Evolutionary conservation across 2,888 invertebrate genomes (phyloP).

Genomic region (Helobdella robusta): DNA sequence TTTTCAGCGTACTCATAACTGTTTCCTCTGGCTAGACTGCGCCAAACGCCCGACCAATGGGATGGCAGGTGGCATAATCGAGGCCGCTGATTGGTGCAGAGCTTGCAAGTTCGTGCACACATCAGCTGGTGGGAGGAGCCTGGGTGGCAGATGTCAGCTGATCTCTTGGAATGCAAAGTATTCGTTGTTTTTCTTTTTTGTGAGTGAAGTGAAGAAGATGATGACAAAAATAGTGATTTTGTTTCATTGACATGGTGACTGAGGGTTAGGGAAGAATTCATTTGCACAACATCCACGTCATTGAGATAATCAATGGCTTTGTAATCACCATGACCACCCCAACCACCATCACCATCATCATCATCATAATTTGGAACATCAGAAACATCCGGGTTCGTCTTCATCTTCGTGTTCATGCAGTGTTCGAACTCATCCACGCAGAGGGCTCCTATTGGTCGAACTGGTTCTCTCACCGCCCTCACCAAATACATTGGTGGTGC

Average conservation of each 20-base stretch:
- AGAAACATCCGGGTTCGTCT: too few relatives aligned
- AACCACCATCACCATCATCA: neutral
- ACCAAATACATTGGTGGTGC: neutral
- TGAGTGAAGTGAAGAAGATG: too few relatives aligned
- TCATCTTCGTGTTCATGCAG: conserved; percentile 17
- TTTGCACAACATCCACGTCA: too few relatives aligned
- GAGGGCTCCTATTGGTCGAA: neutral
- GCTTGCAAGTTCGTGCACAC: conserved; percentile 5
- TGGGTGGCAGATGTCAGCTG: too few relatives aligned
- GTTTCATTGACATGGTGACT: too few relatives aligned
- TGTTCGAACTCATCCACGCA: conserved; percentile 14
- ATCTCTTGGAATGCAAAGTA: too few relatives aligned
- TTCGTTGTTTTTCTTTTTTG: too few relatives aligned
- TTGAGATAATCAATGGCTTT: too few relatives aligned
- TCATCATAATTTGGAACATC: conserved; percentile 4
- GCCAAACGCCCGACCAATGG: conserved; percentile 12
- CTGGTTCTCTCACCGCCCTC: conserved; percentile 12
- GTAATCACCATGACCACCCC: too few relatives aligned
- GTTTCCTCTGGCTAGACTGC: neutral
- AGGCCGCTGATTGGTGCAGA: conserved; percentile 13
- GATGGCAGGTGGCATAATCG: conserved; percentile 5
- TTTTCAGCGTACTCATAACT: too few relatives aligned
- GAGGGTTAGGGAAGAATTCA: too few relatives aligned
- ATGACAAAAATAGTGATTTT: too few relatives aligned
- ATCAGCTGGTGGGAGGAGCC: neutral